Conservation (phyloP, 2,113 vertebrate species). For the Chamaea fasciata region DNA sequence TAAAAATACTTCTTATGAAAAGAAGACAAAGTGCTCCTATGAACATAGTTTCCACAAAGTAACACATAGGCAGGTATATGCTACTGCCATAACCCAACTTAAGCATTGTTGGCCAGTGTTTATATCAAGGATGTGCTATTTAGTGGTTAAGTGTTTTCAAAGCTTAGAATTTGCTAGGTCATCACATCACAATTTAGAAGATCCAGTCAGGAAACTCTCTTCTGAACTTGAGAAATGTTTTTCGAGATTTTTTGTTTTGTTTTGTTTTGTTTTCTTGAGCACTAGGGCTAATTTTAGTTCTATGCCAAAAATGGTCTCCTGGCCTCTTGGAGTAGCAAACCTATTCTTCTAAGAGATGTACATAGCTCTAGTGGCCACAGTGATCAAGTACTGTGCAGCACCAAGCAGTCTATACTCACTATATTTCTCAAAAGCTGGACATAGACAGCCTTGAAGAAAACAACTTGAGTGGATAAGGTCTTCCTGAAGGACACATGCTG, state of each 20-base stretch:
- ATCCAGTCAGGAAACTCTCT: neutral
- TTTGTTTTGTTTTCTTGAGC: neutral
- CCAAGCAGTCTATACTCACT: neutral
- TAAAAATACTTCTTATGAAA: neutral
- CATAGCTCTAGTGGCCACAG: neutral
- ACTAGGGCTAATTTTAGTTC: neutral
- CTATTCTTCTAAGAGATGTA: neutral
- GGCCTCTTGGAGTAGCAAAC: neutral
- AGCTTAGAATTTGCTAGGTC: neutral
- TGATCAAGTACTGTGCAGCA: neutral
- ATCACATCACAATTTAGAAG: neutral
- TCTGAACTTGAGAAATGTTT: accelerated
- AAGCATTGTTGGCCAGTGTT: neutral
- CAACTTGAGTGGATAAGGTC: neutral
- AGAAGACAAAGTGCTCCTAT: neutral
- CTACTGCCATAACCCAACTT: neutral
- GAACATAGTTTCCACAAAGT: neutral
- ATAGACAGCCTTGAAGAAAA: neutral
- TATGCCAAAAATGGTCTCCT: neutral
- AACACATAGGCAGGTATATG: neutral
- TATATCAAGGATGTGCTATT: neutral
- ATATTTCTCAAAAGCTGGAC: neutral
- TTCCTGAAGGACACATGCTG: neutral
- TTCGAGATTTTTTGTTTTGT: neutral
- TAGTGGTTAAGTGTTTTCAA: neutral